phyloP scores from a whole-genome alignment of 92 coral and sea anemone species.

The Isaurus tuberculatus region DNA sequence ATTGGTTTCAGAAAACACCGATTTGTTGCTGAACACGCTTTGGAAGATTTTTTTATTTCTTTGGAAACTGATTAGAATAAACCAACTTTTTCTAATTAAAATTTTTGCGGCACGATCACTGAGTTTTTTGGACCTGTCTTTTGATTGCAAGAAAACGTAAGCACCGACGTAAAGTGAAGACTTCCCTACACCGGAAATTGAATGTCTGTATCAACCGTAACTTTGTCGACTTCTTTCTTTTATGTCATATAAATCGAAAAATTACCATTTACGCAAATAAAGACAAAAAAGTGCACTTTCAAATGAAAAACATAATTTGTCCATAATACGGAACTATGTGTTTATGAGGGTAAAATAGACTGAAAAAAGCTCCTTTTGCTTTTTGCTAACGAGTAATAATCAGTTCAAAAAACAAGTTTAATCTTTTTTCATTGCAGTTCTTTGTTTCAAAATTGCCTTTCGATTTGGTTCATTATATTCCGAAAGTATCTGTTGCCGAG shows the following conservation, averaged over 20 bases:
- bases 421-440: too few relatives aligned
- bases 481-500: too few relatives aligned
- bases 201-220: not conserved
- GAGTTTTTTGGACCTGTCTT: not conserved
- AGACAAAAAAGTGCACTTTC: not conserved
- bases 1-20: not conserved
- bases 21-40: not conserved
- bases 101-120: not conserved
- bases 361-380: too few relatives aligned
- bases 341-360: too few relatives aligned
- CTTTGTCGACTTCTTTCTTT: not conserved
- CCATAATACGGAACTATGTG: too few relatives aligned
- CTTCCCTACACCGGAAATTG: not conserved
- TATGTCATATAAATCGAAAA: not conserved
- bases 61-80: not conserved
- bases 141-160: not conserved
- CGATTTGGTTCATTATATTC: too few relatives aligned
- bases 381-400: too few relatives aligned
- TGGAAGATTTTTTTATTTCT: not conserved
- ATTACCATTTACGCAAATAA: not conserved
- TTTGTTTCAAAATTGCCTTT: too few relatives aligned
- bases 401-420: too few relatives aligned
- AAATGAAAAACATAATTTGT: too few relatives aligned
- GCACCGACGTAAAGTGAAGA: not conserved
- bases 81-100: not conserved